Percentiles rank a stretch among this genome's conserved stretches.
phyloP scores from a whole-genome alignment of 2,113 vertebrate genomes.

The Podiceps cristatus region DNA sequence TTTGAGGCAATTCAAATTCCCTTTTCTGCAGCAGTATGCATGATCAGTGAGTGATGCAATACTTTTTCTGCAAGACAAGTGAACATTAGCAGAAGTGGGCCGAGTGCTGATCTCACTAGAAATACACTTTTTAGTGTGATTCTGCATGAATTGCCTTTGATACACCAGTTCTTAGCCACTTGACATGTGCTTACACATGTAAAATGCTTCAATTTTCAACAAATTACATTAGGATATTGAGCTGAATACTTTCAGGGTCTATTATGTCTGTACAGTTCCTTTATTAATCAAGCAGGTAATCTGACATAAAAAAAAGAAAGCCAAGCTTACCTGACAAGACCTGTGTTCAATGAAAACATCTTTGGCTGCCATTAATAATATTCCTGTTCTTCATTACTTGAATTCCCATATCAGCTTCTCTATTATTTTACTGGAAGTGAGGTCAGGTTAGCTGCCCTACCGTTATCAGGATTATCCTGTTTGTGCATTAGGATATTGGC shows the following conservation, averaged over 20 bases:
- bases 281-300: neutral
- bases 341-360: neutral
- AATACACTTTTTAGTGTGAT: neutral
- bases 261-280: neutral
- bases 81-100: neutral
- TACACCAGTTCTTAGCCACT: neutral
- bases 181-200: neutral
- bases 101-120: neutral
- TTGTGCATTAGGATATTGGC: neutral
- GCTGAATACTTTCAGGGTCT: neutral
- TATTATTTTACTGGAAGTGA: slow-evolving; percentile 8
- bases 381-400: neutral
- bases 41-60: neutral
- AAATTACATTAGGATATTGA: neutral
- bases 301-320: neutral
- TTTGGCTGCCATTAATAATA: neutral
- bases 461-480: neutral
- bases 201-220: neutral
- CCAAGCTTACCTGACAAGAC: neutral
- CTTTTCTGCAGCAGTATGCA: neutral
- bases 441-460: neutral
- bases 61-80: neutral
- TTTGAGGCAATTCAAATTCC: neutral
- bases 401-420: neutral
- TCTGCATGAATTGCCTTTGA: neutral